Conservation (phyloP, 1,140 invertebrate species). For the Drosophila albomicans region DNA sequence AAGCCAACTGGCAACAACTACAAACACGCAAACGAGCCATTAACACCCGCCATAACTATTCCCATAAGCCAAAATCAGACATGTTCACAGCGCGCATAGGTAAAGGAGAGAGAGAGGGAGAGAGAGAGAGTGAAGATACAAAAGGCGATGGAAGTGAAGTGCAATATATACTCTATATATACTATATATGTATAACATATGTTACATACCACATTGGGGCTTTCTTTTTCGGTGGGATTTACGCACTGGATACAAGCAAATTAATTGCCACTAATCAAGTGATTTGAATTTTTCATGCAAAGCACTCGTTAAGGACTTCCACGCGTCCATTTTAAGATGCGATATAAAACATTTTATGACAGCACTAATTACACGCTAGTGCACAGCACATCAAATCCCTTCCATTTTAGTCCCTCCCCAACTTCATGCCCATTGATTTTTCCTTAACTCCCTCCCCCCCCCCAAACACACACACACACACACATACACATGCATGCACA, state of each 20-base stretch:
- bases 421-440: slow-evolving; percentile 37
- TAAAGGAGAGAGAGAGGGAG: not conserved
- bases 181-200: slow-evolving; percentile 6
- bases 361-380: slow-evolving; percentile 70
- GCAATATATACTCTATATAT: not conserved
- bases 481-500: too few species aligned
- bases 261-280: slow-evolving; percentile 79
- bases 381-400: slow-evolving; percentile 8
- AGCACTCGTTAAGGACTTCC: slow-evolving; percentile 54
- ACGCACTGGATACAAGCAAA: slow-evolving; percentile 52
- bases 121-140: not conserved
- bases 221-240: slow-evolving; percentile 52
- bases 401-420: not conserved
- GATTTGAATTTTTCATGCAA: slow-evolving; percentile 76
- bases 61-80: slow-evolving; percentile 43
- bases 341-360: slow-evolving; percentile 67
- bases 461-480: too few species aligned
- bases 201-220: slow-evolving; percentile 2
- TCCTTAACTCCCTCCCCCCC: not conserved
- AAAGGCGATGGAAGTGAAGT: not conserved
- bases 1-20: slow-evolving; percentile 20
- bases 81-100: not conserved
- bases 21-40: slow-evolving; percentile 71
- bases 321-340: slow-evolving; percentile 39
- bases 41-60: slow-evolving; percentile 70